These are phyloP conservation scores for Calliopum simillimum DNA, from an alignment of 2,888 invertebrate genomes.

Conservation along the genomic window DNA sequence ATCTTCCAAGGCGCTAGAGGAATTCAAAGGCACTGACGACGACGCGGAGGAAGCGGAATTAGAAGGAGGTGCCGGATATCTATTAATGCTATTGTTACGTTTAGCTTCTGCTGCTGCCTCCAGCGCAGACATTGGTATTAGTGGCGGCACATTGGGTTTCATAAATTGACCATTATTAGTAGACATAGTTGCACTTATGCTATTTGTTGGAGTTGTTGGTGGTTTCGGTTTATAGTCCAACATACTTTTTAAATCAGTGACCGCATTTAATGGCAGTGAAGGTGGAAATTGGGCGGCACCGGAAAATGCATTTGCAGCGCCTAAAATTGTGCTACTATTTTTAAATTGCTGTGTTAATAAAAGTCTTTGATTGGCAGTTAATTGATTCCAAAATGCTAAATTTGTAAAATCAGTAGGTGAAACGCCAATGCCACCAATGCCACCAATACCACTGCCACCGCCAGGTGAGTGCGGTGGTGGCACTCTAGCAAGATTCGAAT, in stretches of 20 bases:
- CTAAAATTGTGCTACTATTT: constrained; percentile 44
- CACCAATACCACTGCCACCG: too few species aligned
- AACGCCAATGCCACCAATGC: constrained; percentile 38
- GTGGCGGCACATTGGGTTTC: constrained; percentile 53
- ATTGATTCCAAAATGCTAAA: constrained; percentile 63
- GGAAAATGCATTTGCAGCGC: constrained; percentile 22
- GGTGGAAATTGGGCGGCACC: constrained; percentile 48
- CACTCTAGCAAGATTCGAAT: constrained; percentile 32
- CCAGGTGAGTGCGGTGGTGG: constrained; percentile 39
- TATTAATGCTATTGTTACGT: background rate
- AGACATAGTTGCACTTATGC: background rate
- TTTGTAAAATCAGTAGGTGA: constrained; percentile 57
- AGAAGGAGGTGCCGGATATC: background rate
- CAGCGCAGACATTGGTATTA: constrained; percentile 49
- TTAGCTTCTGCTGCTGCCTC: constrained; percentile 35
- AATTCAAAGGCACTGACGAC: constrained; percentile 58
- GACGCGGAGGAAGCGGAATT: constrained; percentile 5
- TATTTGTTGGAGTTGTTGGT: constrained; percentile 16
- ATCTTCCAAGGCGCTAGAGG: constrained; percentile 59
- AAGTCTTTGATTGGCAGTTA: constrained; percentile 57
- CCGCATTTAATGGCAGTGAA: constrained; percentile 56
- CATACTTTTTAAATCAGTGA: constrained; percentile 62
- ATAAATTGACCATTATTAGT: constrained; percentile 46
- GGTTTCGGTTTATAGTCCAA: constrained; percentile 61
- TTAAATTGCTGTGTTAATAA: constrained; percentile 60